A percentile compares a stretch with the other conserved stretches of the same genome.
These are phyloP conservation scores for Drosophila recens DNA, from an alignment of 2,888 invertebrate genomes.

Conservation along the genomic window DNA sequence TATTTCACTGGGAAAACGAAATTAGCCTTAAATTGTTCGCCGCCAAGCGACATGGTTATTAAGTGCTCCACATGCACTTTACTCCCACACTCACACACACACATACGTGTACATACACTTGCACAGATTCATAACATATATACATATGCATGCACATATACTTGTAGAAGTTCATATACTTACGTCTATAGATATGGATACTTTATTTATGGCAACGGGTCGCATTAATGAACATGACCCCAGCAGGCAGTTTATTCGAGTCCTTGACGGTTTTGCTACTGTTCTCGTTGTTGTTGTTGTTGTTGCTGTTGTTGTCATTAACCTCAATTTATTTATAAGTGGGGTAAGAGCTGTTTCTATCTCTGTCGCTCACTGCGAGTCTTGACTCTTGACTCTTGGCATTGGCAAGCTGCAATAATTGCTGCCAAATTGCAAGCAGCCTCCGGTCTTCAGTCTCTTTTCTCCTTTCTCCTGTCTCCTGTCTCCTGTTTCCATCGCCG, in stretches of 20 bases:
- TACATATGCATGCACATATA: conserved; percentile 3
- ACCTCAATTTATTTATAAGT: conserved; percentile 63
- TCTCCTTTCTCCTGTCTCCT: neutral
- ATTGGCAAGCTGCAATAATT: conserved; percentile 75
- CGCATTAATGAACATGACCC: conserved; percentile 57
- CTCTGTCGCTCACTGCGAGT: conserved; percentile 25
- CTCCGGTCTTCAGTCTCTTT: neutral
- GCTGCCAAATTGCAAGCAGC: conserved; percentile 76
- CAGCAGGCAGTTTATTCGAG: conserved; percentile 34
- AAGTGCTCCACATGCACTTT: conserved; percentile 60
- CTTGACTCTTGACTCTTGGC: conserved; percentile 66
- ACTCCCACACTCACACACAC: conserved; percentile 11
- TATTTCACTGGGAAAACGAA: conserved; percentile 73
- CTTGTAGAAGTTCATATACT: conserved; percentile 38
- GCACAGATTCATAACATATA: conserved; percentile 2
- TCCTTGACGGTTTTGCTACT: conserved; percentile 15
- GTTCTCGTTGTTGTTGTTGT: conserved; percentile 5
- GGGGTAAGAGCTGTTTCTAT: conserved; percentile 36
- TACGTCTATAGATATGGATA: conserved; percentile 48
- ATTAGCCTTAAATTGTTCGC: conserved; percentile 76
- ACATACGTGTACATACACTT: conserved; percentile 2
- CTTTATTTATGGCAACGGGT: conserved; percentile 59
- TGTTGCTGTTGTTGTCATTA: conserved; percentile 56
- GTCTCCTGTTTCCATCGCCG: neutral
- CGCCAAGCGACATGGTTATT: conserved; percentile 65